Percentiles rank a stretch among this genome's conserved stretches.
Evolutionary conservation across 1,140 invertebrate species (phyloP).

Genomic region (Microplitis demolitor): DNA sequence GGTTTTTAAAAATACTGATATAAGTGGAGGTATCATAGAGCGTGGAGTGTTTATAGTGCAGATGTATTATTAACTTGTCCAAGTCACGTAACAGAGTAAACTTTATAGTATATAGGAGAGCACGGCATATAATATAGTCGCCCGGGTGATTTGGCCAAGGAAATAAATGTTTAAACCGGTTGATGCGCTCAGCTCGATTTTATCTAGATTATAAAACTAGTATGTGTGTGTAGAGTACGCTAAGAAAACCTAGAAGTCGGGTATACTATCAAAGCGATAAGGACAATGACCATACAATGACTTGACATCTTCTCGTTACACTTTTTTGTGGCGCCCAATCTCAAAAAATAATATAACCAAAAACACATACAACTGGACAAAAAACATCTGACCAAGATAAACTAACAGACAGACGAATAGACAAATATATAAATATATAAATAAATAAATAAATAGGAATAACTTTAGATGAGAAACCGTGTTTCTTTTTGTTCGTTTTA

Average conservation of each 20-base stretch:
- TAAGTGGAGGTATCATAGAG: no score
- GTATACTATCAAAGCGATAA: background rate
- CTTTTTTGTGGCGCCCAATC: background rate
- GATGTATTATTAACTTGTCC: slow-evolving; percentile 32
- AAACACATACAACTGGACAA: background rate
- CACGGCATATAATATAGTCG: no score
- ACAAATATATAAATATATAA: background rate
- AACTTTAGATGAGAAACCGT: background rate
- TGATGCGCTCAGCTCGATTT: no score
- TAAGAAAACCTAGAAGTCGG: no score
- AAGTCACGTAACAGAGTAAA: slow-evolving; percentile 20
- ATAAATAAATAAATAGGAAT: background rate
- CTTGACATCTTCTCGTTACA: background rate
- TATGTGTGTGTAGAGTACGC: background rate
- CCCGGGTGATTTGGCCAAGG: background rate
- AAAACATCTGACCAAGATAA: background rate
- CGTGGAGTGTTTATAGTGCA: background rate
- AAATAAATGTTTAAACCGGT: no score
- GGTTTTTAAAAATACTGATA: background rate
- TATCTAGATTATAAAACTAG: background rate
- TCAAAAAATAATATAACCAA: background rate
- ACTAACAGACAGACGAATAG: background rate
- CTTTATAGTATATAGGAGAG: slow-evolving; percentile 6
- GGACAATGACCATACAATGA: slow-evolving; percentile 1
- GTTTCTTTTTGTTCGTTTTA: background rate